Evolutionary conservation across 2,888 invertebrate species (phyloP).

Genomic region (Ornithoptera priamus): DNA sequence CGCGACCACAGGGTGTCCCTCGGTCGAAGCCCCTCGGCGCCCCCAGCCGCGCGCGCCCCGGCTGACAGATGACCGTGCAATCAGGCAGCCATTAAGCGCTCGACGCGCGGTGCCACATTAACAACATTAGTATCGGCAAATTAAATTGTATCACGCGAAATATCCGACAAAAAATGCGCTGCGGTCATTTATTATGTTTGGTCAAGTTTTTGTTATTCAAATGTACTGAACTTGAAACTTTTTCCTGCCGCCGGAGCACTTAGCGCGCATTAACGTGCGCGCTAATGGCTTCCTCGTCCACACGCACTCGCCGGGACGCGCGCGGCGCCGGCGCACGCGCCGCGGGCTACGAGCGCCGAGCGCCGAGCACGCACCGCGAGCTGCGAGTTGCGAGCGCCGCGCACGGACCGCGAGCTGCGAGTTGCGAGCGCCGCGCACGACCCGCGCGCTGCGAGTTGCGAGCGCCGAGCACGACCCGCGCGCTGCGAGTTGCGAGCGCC

Average conservation of each 20-base stretch:
- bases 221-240: background rate
- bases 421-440: too few species aligned
- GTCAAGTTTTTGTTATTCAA: conserved; percentile 1
- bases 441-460: too few species aligned
- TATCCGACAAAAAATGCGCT: background rate
- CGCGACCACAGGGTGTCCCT: too few species aligned
- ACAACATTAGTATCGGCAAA: background rate
- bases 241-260: too few species aligned
- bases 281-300: background rate
- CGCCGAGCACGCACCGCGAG: background rate
- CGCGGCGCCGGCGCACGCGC: background rate
- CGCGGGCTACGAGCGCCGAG: background rate
- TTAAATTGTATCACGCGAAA: conserved; percentile 4
- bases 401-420: too few species aligned
- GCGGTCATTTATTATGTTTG: background rate
- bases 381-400: too few species aligned
- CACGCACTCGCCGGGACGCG: background rate
- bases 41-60: background rate
- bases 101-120: background rate
- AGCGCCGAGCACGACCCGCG: too few species aligned
- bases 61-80: conserved; percentile 3
- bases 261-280: too few species aligned
- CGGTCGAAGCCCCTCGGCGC: background rate
- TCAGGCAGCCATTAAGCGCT: conserved; percentile 3
- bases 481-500: too few species aligned